Evolutionary conservation across 2,888 invertebrate species (phyloP).

Genomic region (Liodrosophila aerea): DNA sequence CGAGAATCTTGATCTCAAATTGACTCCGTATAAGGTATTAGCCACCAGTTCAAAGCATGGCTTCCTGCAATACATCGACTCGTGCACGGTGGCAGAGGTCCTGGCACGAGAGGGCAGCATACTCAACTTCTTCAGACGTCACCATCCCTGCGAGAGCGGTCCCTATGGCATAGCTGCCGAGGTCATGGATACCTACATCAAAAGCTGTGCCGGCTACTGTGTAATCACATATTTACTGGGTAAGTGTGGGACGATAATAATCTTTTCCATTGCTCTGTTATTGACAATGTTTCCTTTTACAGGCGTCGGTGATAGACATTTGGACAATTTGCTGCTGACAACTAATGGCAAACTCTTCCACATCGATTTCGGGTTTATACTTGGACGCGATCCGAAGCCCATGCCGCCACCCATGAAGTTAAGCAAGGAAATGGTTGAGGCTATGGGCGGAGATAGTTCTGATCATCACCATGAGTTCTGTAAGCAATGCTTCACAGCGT

Average conservation of each 20-base stretch:
- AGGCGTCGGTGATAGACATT: constrained; percentile 98
- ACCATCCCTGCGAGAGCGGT: constrained; percentile 93
- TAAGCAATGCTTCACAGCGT: constrained; percentile 97
- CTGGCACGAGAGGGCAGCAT: constrained; percentile 93
- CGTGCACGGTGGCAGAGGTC: constrained; percentile 95
- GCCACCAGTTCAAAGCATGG: constrained; percentile 98
- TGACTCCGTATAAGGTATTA: constrained; percentile 97
- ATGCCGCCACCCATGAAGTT: constrained; percentile 99
- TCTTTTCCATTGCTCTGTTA: no score
- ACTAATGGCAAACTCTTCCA: constrained; percentile 95
- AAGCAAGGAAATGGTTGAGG: constrained; percentile 99
- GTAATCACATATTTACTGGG: constrained; percentile 97
- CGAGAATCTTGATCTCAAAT: constrained; percentile 97
- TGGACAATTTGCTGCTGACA: constrained; percentile 97
- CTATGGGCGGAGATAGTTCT: constrained; percentile 94
- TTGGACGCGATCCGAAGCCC: constrained; percentile 99
- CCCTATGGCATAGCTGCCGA: constrained; percentile 96
- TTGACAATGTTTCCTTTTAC: no score
- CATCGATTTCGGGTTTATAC: constrained; percentile 98
- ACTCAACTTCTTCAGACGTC: constrained; percentile 94
- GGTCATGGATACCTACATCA: constrained; percentile 98
- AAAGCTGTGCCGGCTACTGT: constrained; percentile 98
- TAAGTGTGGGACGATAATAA: constrained; percentile 49
- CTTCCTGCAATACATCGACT: constrained; percentile 97
- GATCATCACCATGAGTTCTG: constrained; percentile 97